These are phyloP conservation scores for Psilopogon haemacephalus DNA, from an alignment of 2,113 vertebrate genomes.

Conservation along the genomic window DNA sequence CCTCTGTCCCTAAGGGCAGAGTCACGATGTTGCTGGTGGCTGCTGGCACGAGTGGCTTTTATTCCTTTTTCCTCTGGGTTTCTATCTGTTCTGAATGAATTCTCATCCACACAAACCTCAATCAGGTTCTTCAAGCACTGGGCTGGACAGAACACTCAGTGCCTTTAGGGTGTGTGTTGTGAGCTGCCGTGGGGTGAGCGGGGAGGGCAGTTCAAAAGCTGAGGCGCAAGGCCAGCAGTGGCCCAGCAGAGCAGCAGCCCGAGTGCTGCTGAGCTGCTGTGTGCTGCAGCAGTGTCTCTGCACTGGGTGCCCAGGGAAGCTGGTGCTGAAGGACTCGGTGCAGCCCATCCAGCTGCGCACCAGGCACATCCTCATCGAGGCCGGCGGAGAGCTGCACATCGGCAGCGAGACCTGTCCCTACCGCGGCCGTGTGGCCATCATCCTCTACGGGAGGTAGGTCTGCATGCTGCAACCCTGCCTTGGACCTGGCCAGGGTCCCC, in stretches of 20 bases:
- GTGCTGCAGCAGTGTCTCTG: not conserved
- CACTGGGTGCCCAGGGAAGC: conserved; percentile 78
- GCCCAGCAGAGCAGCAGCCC: not conserved
- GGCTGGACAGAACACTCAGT: not conserved
- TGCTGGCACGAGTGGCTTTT: not conserved
- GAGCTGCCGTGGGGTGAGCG: not conserved
- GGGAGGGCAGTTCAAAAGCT: not conserved
- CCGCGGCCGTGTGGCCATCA: conserved; percentile 84
- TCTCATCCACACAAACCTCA: not conserved
- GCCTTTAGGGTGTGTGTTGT: not conserved
- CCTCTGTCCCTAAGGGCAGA: not conserved
- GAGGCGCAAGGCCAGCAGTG: not conserved
- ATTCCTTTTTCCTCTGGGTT: not conserved
- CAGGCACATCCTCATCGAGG: conserved; percentile 88
- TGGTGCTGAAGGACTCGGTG: conserved; percentile 86
- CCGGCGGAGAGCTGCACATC: conserved; percentile 86
- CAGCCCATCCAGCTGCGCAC: conserved; percentile 84
- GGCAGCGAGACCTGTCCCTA: conserved; percentile 92
- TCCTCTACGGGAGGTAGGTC: conserved; percentile 89
- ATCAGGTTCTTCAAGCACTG: not conserved
- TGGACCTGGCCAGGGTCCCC: not conserved
- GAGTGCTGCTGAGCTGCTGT: not conserved
- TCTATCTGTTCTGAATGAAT: not conserved
- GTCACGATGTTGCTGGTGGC: not conserved
- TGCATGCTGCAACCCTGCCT: not conserved